phyloP scores from a whole-genome alignment of 2,113 vertebrate genomes.

The Mionectes macconnelli region DNA sequence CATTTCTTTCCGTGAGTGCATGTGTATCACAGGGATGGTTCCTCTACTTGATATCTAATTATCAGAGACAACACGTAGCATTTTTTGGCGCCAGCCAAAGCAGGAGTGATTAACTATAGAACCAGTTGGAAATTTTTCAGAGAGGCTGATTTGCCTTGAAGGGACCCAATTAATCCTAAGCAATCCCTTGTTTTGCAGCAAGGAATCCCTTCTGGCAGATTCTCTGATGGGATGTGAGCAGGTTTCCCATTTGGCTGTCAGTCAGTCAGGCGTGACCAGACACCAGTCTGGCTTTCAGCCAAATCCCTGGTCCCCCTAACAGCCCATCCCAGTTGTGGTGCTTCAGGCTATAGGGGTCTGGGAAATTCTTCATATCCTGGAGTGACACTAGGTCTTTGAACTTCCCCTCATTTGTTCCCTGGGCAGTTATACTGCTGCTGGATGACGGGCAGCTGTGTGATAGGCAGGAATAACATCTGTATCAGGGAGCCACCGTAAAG shows the following conservation, averaged over 20 bases:
- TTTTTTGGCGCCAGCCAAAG: background rate
- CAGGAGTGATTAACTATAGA: background rate
- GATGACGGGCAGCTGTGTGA: background rate
- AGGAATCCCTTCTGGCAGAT: background rate
- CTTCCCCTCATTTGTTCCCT: background rate
- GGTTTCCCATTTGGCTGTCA: background rate
- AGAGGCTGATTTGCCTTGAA: background rate
- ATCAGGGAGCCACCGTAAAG: background rate
- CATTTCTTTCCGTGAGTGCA: background rate
- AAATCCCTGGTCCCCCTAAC: background rate
- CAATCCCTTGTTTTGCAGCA: background rate
- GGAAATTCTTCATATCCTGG: background rate
- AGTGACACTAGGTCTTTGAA: background rate
- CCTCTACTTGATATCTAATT: background rate
- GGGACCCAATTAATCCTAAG: background rate
- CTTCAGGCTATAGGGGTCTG: background rate
- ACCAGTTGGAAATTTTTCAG: background rate
- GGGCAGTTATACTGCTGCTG: background rate
- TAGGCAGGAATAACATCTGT: background rate
- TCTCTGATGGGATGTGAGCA: accelerated
- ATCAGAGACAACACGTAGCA: background rate
- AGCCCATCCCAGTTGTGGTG: background rate
- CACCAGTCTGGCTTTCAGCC: background rate
- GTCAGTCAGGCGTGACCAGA: background rate
- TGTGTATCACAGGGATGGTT: background rate